Evolutionary conservation across 2,888 invertebrate genomes (phyloP).

Genomic region (Agrotis puta): DNA sequence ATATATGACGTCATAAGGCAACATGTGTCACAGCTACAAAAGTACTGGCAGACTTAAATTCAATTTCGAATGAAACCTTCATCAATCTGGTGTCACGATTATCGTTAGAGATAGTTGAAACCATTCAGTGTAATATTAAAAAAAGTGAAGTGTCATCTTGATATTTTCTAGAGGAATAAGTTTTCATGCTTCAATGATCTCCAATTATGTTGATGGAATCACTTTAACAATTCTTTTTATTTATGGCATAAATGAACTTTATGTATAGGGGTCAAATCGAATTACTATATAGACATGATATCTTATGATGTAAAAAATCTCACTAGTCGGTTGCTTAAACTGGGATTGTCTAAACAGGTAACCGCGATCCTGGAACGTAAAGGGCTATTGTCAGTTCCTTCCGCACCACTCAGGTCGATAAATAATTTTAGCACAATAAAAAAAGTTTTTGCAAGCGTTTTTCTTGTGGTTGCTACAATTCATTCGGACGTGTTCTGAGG

Average conservation of each 20-base stretch:
- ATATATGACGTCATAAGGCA: constrained; percentile 69
- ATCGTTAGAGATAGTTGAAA: constrained; percentile 36
- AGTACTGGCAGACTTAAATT: constrained; percentile 49
- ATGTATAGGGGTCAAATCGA: too few relatives aligned
- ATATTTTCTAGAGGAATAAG: constrained; percentile 8
- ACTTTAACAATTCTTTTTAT: not conserved
- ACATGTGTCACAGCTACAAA: constrained; percentile 69
- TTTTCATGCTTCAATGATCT: constrained; percentile 13
- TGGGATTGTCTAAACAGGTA: too few relatives aligned
- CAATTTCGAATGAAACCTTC: constrained; percentile 43
- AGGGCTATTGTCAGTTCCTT: too few relatives aligned
- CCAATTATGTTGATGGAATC: constrained; percentile 17
- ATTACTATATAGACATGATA: too few relatives aligned
- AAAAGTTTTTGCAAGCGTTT: too few relatives aligned
- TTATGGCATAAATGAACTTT: not conserved
- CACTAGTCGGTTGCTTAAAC: too few relatives aligned
- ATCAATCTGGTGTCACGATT: constrained; percentile 42
- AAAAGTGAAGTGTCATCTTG: constrained; percentile 11
- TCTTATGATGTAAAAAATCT: too few relatives aligned
- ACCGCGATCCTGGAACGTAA: too few relatives aligned
- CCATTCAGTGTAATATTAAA: constrained; percentile 19
- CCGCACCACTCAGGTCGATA: too few relatives aligned
- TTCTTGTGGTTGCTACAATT: too few relatives aligned
- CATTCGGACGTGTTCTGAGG: too few relatives aligned
- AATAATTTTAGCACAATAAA: too few relatives aligned